Evolutionary conservation across 2,888 invertebrate species (phyloP), one percentile per base, ranked within the genome.

Genomic region (Trilocha varians): DNA sequence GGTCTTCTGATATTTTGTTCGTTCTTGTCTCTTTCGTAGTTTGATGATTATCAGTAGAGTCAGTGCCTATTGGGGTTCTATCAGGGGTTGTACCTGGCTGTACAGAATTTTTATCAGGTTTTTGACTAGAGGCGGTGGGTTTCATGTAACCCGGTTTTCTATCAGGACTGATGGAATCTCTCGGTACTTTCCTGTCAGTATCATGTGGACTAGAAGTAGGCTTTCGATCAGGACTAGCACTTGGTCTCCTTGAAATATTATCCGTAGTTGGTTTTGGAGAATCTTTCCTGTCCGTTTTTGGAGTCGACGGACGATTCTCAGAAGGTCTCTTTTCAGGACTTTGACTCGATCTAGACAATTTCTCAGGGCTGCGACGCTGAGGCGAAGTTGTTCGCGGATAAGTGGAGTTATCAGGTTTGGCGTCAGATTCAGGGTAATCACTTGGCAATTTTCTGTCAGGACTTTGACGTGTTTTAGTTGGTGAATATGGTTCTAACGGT

Each of bases 81-180:
- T 59, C 62, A 43, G 68, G 46, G 13, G 57, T 62, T 11, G 46
- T 42, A 25, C 38, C 46, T 34, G 53, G 47, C 39, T 49, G 53
- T 5, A 46, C 45, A 47, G 40, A 38, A 42, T 54, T 39, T 49
- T 64, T 1, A 56, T 56, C 54, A 18, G 50, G 33, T 8, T 55
- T 49, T 45, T 63, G 57, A 38, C 55, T 65, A 5, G 62, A 50
- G 43, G 58, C 63, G 14, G 70, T 78, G 25, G 73, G 70, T 52
- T 46, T 69, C 71, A 71, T 74, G 47, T 72, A 77, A 14, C 65
- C 67, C 5, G 77, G 77, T 45, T 63, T 64, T 39, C 58, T 59
- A 33, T 67, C 62, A 39, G 65, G 62, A 36, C 65, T 68, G 1
- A 44, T 40, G 38, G 56, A 61, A 14, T 40, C 36, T 35, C 47